Base-by-base conservation (phyloP, 2,888 invertebrate species). In the Limenitis camilla region DNA sequence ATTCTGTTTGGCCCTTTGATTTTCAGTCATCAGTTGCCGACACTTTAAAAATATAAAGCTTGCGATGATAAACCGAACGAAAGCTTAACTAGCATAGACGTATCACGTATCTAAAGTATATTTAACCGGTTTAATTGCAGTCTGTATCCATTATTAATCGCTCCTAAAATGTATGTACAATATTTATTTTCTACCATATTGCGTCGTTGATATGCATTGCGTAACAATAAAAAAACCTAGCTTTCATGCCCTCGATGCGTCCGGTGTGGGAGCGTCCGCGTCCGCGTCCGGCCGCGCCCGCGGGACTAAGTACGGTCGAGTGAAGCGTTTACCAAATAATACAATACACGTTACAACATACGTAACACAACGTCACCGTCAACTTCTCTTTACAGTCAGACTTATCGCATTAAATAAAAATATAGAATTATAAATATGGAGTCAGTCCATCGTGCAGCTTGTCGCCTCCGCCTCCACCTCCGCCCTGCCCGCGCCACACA, bases 131-230 rank as follows among this genome's bases (percentile, higher is more conserved):
- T 79, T 77, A 74, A 64, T 79, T 72, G 79, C 86, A 84, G 86
- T 86, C 86, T 80, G 85, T 82, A 80, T 80, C 74, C 74, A 75
- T 78, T 80, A 80, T 78, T 78, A 80, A 76, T 82, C 78, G 71
- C 76, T 77, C 76, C 77, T 81, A 82, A 83, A 77, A 71, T 78
- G 74, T 86, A 87, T 86, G 72, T 87, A 87, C 86, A 87, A 81
- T 84, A 86, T 87, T 86, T 86, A 87, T 86, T 86, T 81, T 75
- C 87, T 87, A 87, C 80, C 87, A 86, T 87, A 87, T 87, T 87
- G 87, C 87, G 87, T 87, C 78, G 83, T 80, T 85, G 87, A 87
- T 87, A 87, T 86, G 87, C 87, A 86, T 87, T 78, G 87, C 87
- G 87, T 85, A 86, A 86, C 87, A 86, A 86, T 85, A 86, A 85